Base-by-base conservation (phyloP, 1,140 invertebrate genomes). In the Hermatobates lingyangjiaoensis region DNA sequence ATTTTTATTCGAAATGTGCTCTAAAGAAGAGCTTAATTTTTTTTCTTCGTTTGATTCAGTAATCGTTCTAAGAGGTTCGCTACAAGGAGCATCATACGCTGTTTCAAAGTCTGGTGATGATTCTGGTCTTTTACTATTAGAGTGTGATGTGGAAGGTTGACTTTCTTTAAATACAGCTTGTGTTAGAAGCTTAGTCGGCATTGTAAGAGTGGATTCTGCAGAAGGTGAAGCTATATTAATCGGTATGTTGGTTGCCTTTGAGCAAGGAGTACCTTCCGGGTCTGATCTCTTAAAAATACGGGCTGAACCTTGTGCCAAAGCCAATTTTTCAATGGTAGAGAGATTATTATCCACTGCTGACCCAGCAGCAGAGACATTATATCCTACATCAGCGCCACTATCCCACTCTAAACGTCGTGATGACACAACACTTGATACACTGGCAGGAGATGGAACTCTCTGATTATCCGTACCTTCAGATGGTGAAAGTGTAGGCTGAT, bases 321-420 rank as follows among this genome's bases (percentile, higher is more conserved):
- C 74, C 56, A 77, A 68, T 55, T 71, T 71, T 61, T 78, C 75
- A 48, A 77, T 65, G 2, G 74, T 75, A 55, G 74, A 74, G 1
- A 76, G 54, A 15, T 45, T 28, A 23, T 51, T 18, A n/a, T 27
- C 15, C 1, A 27, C 44, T 20, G 5, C 46, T 34, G 7, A 26
- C 42, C 21, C 18, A 3, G 5, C 12, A 20, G 40, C 18, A 23
- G 10, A 23, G 45, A 12, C 27, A 5, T 42, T 12, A 64, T 84
- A 84, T 3, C 80, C 81, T 34, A 83, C 80, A 66, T 84, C 81
- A 5, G 79, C 81, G 45, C 80, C 73, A 53, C 76, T 82, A 60
- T 83, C 80, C 81, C 81, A 83, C 65, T 83, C 80, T 2, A 83
- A 61, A n/a, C 55, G 58, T 30, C 52, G 47, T 24, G 23, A 40